These are phyloP conservation scores for Gavialis gangeticus DNA, from an alignment of 2,113 vertebrate species.

Conservation along the genomic window DNA sequence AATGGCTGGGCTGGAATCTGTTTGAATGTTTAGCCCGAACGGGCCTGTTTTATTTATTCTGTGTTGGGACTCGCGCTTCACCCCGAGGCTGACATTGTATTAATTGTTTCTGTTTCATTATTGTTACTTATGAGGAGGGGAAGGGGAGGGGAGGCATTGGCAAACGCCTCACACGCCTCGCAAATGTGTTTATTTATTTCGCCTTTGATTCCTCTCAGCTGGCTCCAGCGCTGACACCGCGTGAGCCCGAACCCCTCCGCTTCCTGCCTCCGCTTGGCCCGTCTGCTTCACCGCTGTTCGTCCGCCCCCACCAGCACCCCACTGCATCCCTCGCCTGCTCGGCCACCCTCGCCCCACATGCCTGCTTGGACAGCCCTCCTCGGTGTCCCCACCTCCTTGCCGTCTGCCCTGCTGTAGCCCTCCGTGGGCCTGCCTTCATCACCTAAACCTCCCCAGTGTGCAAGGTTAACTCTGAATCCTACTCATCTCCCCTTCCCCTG, in stretches of 20 bases:
- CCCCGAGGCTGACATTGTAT: neutral
- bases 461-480: neutral
- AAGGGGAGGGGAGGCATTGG: neutral
- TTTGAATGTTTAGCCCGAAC: neutral
- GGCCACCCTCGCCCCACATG: neutral
- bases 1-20: constrained; percentile 54
- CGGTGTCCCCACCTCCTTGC: neutral
- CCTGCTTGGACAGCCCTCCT: neutral
- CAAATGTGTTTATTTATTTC: neutral
- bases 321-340: neutral
- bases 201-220: neutral
- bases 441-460: too few species aligned
- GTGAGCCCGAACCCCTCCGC: neutral
- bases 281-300: neutral
- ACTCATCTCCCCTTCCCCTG: neutral
- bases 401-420: neutral
- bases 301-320: neutral
- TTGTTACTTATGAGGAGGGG: constrained; percentile 1
- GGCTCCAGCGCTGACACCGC: neutral
- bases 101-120: constrained; percentile 1
- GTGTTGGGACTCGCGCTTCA: constrained; percentile 7
- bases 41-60: constrained; percentile 7
- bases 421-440: neutral
- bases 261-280: neutral
- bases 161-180: neutral